These are phyloP conservation scores for Luperina testacea DNA, from an alignment of 2,888 invertebrate genomes.

Conservation along the genomic window DNA sequence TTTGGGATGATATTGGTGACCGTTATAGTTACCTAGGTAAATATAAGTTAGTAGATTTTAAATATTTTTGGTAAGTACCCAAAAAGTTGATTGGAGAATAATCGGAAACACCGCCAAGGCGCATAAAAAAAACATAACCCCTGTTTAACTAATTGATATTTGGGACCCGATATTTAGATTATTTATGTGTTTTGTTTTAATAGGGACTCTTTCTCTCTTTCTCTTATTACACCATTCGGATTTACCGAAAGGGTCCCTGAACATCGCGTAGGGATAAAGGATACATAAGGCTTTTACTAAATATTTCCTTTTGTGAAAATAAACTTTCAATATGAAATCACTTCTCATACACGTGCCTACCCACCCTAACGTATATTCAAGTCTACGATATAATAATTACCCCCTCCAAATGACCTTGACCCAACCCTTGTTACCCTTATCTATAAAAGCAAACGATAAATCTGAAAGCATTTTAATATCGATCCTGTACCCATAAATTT, in stretches of 20 bases:
- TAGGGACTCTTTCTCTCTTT: no score
- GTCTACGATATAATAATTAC: slow-evolving; percentile 36
- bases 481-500: slow-evolving; percentile 54
- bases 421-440: slow-evolving; percentile 18
- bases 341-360: not conserved
- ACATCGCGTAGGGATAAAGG: no score
- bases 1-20: not conserved
- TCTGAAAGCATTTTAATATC: slow-evolving; percentile 63
- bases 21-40: not conserved
- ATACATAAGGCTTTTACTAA: not conserved
- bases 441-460: slow-evolving; percentile 50
- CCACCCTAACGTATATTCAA: not conserved
- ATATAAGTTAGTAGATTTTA: not conserved
- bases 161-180: no score
- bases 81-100: not conserved
- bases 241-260: not conserved
- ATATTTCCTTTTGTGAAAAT: not conserved
- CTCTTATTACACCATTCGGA: no score
- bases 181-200: no score
- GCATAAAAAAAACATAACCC: not conserved
- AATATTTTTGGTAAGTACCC: not conserved
- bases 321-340: not conserved
- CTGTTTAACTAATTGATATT: no score
- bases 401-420: slow-evolving; percentile 30
- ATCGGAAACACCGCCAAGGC: not conserved